Conservation (phyloP, 2,113 vertebrate genomes). For the Aleadryas rufinucha region DNA sequence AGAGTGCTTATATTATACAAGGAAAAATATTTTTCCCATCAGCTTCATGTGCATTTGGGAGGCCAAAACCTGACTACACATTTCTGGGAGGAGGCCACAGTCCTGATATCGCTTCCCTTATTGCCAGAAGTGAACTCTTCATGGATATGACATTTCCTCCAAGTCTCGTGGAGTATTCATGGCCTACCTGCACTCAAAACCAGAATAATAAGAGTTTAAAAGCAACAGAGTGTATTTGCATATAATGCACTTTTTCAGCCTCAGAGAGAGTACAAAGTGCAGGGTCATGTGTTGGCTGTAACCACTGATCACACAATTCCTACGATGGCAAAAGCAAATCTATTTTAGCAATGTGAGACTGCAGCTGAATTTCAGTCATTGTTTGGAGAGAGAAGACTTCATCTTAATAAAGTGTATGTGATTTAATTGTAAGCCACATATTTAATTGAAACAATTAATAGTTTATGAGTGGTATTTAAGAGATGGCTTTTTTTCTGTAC, state of each 20-base stretch:
- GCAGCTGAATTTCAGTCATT: neutral
- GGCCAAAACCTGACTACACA: neutral
- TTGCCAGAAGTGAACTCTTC: neutral
- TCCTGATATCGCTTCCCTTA: neutral
- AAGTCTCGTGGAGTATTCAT: rapidly evolving
- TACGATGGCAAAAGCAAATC: neutral
- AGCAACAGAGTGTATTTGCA: neutral
- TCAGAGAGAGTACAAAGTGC: neutral
- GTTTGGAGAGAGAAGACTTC: neutral
- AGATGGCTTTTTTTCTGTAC: neutral
- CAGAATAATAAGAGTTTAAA: neutral
- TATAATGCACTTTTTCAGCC: neutral
- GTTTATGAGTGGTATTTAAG: neutral
- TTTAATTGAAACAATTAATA: neutral
- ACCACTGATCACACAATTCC: neutral
- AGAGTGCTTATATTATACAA: neutral
- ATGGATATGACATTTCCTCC: neutral
- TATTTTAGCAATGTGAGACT: neutral
- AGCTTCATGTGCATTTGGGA: neutral
- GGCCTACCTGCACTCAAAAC: neutral
- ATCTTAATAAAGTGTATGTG: neutral
- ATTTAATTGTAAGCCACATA: neutral
- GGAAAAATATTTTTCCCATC: neutral
- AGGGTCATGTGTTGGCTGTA: neutral
- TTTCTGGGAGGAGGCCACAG: neutral